Evolutionary conservation across 2,113 vertebrate genomes (phyloP).

Genomic region (Leptobrachium ailaonicum): DNA sequence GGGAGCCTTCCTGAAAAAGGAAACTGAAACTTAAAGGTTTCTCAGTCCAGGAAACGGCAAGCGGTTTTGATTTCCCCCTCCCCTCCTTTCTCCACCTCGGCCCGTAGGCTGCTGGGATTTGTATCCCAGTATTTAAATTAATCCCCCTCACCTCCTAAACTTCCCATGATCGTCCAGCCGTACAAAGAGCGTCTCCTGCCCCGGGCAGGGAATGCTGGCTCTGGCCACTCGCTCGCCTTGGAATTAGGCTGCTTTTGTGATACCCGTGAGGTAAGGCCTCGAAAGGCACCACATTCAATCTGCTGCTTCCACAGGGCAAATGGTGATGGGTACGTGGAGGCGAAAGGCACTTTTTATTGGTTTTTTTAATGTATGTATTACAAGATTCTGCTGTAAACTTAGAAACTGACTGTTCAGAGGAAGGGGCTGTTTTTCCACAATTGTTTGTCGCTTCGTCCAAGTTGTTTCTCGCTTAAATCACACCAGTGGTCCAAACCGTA

Average conservation of each 20-base stretch:
- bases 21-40: slow-evolving; percentile 30
- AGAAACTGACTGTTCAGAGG: neutral
- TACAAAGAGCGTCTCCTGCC: neutral
- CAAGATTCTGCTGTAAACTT: neutral
- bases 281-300: no score
- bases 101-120: neutral
- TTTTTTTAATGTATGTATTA: no score
- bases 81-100: neutral
- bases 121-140: no score
- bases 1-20: slow-evolving; percentile 10
- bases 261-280: neutral
- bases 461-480: no score
- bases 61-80: no score
- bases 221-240: neutral
- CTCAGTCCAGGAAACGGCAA: neutral
- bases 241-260: no score
- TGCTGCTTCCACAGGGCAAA: no score
- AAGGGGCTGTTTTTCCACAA: no score
- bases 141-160: neutral
- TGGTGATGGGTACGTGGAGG: no score
- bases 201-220: neutral
- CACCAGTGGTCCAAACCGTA: no score
- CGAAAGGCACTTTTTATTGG: no score
- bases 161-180: neutral
- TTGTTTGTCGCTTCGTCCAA: no score